Conservation (phyloP, 2,797 vertebrate species). For the Gymnothorax javanicus region DNA sequence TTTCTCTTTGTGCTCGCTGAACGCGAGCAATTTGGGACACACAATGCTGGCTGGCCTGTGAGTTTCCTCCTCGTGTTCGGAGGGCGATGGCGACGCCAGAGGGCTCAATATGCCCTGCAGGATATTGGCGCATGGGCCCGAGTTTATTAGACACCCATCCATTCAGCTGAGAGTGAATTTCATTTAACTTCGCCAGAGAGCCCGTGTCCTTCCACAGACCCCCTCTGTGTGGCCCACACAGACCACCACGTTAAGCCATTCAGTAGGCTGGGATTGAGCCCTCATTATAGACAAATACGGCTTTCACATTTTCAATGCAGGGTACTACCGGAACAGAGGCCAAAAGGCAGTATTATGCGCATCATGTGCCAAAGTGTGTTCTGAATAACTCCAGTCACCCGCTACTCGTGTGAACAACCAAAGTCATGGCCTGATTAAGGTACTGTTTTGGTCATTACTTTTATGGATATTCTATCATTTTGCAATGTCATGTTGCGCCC, state of each 20-base stretch:
- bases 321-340: not conserved
- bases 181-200: slow-evolving; percentile 1
- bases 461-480: not conserved
- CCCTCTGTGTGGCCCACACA: slow-evolving; percentile 2
- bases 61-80: not conserved
- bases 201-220: slow-evolving; percentile 3
- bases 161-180: slow-evolving; percentile 17
- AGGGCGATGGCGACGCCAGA: not conserved
- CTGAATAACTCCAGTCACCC: not conserved
- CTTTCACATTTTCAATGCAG: not conserved
- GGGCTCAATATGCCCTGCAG: slow-evolving; percentile 8
- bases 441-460: not conserved
- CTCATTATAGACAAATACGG: not conserved
- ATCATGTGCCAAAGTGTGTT: not conserved
- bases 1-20: slow-evolving; percentile 12
- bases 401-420: not conserved
- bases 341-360: not conserved
- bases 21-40: slow-evolving; percentile 4
- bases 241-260: slow-evolving; percentile 7
- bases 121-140: not conserved
- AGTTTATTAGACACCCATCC: not conserved
- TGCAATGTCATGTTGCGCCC: not conserved
- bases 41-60: not conserved
- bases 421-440: not conserved
- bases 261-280: not conserved